A percentile compares a stretch with the other conserved stretches of the same genome.
Evolutionary conservation across 2,113 vertebrate species (phyloP).

Genomic region (Ahaetulla prasina): DNA sequence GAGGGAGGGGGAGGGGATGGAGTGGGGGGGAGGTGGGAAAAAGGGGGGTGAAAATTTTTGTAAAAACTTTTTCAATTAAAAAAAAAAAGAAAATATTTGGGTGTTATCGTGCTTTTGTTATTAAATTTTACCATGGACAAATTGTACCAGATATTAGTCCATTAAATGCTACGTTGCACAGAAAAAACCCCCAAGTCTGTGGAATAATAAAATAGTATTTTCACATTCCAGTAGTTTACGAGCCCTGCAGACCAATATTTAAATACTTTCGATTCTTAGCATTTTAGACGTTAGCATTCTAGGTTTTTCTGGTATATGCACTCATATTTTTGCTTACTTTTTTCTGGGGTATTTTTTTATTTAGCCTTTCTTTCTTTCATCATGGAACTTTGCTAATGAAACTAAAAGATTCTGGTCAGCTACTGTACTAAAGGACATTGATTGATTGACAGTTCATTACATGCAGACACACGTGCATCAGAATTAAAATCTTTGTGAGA

Average conservation of each 20-base stretch:
- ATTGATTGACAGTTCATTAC: not conserved
- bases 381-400: not conserved
- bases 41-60: no score
- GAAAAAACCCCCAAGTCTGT: not conserved
- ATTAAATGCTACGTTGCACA: not conserved
- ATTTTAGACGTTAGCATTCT: not conserved
- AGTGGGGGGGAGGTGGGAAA: no score
- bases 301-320: not conserved
- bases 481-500: not conserved
- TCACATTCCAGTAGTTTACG: not conserved
- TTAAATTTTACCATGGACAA: not conserved
- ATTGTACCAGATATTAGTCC: not conserved
- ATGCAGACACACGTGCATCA: not conserved
- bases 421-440: not conserved
- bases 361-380: not conserved
- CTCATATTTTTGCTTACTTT: not conserved
- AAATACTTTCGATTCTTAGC: not conserved
- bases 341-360: not conserved
- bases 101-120: slow-evolving; percentile 25
- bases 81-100: slow-evolving; percentile 6
- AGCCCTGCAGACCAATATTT: not conserved
- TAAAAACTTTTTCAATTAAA: no score
- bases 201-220: not conserved
- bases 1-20: no score
- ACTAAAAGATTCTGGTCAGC: not conserved